These are phyloP conservation scores for Phlogophora meticulosa DNA, from an alignment of 2,888 invertebrate genomes.

Conservation along the genomic window DNA sequence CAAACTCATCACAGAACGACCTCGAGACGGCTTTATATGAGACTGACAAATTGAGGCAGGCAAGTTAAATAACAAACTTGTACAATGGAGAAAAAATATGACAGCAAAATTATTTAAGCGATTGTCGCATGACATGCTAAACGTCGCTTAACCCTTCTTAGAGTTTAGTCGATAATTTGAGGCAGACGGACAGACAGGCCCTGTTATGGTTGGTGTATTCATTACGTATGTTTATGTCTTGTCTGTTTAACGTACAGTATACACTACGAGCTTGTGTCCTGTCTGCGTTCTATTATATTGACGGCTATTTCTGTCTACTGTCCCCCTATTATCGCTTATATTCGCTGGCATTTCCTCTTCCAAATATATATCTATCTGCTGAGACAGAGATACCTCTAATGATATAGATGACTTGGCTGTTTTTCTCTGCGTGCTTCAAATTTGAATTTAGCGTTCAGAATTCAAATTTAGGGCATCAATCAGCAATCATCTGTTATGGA, in stretches of 20 bases:
- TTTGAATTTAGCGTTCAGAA: no score
- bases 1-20: constrained; percentile 45
- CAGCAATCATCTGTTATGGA: no score
- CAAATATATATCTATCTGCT: no score
- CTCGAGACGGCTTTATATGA: constrained; percentile 40
- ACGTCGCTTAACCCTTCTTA: constrained; percentile 15
- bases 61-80: constrained; percentile 29
- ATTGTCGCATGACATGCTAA: constrained; percentile 37
- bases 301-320: neutral
- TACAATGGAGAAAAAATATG: constrained; percentile 21
- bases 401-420: neutral
- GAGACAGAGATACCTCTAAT: no score
- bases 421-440: neutral
- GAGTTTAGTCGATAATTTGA: constrained; percentile 34
- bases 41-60: constrained; percentile 38
- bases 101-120: constrained; percentile 39
- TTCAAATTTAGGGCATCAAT: no score
- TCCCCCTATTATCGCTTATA: neutral
- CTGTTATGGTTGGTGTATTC: constrained; percentile 6
- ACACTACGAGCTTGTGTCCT: neutral
- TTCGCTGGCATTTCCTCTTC: neutral
- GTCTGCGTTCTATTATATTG: neutral
- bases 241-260: neutral
- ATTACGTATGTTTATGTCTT: constrained; percentile 1
- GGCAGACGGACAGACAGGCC: constrained; percentile 8